These are phyloP conservation scores for Lampropteryx suffumata DNA, from an alignment of 2,888 invertebrate genomes.

Conservation along the genomic window DNA sequence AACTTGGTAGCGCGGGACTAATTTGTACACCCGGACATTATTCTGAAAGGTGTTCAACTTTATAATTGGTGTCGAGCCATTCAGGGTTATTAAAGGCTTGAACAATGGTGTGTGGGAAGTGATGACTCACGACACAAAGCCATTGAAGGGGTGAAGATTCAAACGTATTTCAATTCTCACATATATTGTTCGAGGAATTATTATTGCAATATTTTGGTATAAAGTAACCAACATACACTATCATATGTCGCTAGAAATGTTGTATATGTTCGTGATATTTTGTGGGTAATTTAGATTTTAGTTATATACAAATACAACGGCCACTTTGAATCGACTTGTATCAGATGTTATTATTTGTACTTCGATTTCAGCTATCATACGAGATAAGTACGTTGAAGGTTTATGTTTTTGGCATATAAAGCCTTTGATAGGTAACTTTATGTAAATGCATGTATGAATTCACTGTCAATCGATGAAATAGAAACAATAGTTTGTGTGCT, in stretches of 20 bases:
- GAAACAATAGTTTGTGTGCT: constrained; percentile 1
- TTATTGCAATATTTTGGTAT: neutral
- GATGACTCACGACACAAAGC: constrained; percentile 19
- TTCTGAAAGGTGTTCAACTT: constrained; percentile 29
- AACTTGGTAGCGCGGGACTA: constrained; percentile 33
- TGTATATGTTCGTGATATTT: no score
- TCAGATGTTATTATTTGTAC: no score
- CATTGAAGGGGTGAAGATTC: constrained; percentile 7
- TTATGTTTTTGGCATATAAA: no score
- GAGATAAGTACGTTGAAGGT: no score
- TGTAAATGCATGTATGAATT: no score
- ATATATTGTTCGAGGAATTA: neutral
- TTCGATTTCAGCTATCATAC: no score
- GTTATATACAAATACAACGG: no score
- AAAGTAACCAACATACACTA: neutral
- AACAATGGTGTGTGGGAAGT: constrained; percentile 23
- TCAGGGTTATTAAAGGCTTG: constrained; percentile 26
- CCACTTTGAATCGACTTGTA: no score
- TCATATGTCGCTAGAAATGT: no score
- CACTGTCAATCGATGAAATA: neutral
- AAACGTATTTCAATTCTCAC: constrained; percentile 9
- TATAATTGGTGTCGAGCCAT: constrained; percentile 54
- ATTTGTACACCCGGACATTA: constrained; percentile 39
- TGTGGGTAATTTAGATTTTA: no score
- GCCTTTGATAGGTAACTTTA: no score